Evolutionary conservation across 2,888 invertebrate genomes (phyloP), one percentile per base, ranked within the genome.

Genomic region (Arge pagana): DNA sequence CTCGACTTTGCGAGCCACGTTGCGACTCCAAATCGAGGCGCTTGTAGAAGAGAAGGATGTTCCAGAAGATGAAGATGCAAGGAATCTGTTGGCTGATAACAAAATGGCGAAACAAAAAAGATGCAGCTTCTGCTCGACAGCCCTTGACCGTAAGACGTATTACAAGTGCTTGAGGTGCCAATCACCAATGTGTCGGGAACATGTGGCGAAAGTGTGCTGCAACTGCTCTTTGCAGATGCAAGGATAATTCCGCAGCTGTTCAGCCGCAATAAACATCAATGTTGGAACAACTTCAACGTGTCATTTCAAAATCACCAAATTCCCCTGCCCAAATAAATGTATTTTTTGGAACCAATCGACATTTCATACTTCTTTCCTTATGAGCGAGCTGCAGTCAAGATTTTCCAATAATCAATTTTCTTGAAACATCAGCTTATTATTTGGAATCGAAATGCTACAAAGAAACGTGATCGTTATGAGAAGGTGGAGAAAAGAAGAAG

Each of bases 71-170:
- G 52, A 30, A 26, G 52, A 48, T 37, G 26, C 28, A 8, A 52
- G 39, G 11, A n/a, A 21, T 11, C 36, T 43, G 19, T 31, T 30
- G 8, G 4, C 3, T 4, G 37, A 52, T 10, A 48, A 48, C n/a
- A 37, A 37, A 52, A 48, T 52, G 52, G 3, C 11, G 2, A 52
- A 52, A 35, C 51, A 52, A 11, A 52, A 45, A 30, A 31, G 51
- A 21, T 52, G 51, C 11, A n/a, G 8, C 36, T 45, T 45, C 15
- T 52, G 51, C 11, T 36, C 36, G 3, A 1, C 10, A 18, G 35
- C 35, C 35, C 16, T 35, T 15, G 35, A 35, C 35, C 35, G 35
- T 3, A 52, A 52, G 16, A 45, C 31, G 16, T 37, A 10, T 52
- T n/a, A 40, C 8, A 40, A 49, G 28, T 40, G 49, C 11, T 30